These are phyloP conservation scores for Cotesia chilonis DNA, from an alignment of 1,140 invertebrate species.

Conservation along the genomic window DNA sequence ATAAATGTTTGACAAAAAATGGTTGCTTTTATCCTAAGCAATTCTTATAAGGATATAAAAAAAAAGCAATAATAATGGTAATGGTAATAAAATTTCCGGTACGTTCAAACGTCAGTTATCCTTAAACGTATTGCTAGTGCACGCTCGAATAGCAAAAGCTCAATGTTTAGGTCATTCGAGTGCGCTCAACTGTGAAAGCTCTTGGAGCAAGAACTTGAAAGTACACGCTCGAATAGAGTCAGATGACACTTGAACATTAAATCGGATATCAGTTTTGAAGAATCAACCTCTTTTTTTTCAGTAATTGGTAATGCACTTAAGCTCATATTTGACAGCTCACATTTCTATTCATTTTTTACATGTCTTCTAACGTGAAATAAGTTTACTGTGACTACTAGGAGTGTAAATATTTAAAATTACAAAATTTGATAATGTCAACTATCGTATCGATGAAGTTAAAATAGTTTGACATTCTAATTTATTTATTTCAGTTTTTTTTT, in stretches of 20 bases:
- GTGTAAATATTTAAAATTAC: too few relatives aligned
- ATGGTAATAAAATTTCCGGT: slow-evolving; percentile 15
- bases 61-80: neutral
- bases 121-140: neutral
- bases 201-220: slow-evolving; percentile 28
- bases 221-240: slow-evolving; percentile 15
- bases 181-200: slow-evolving; percentile 26
- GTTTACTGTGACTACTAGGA: too few relatives aligned
- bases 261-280: slow-evolving; percentile 20
- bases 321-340: too few relatives aligned
- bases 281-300: slow-evolving; percentile 4
- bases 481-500: neutral
- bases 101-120: slow-evolving; percentile 21
- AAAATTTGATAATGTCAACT: too few relatives aligned
- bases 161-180: slow-evolving; percentile 27
- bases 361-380: too few relatives aligned
- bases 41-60: too few relatives aligned
- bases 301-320: neutral
- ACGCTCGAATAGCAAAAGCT: neutral
- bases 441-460: too few relatives aligned
- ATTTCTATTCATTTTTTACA: too few relatives aligned
- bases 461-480: too few relatives aligned
- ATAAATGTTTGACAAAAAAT: too few relatives aligned
- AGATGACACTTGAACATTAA: slow-evolving; percentile 11
- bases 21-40: too few relatives aligned